These are phyloP conservation scores for Rambutsinella grinnellia DNA, from an alignment of 2,888 invertebrate genomes.

Conservation along the genomic window DNA sequence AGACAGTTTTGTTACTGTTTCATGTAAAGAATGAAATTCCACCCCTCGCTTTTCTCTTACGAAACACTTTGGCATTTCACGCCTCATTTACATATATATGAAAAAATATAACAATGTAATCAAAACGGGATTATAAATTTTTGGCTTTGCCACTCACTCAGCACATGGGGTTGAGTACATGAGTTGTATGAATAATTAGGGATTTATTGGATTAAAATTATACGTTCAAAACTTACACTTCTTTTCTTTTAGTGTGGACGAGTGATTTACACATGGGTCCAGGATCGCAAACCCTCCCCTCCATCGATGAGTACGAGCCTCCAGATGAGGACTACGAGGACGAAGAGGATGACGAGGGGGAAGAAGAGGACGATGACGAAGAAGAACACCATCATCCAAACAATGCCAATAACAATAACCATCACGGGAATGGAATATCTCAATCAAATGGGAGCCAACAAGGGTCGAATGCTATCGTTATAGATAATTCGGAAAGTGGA, in stretches of 20 bases:
- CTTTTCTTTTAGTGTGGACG: conserved; percentile 41
- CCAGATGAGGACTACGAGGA: conserved; percentile 60
- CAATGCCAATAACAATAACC: conserved; percentile 19
- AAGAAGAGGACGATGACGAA: conserved; percentile 32
- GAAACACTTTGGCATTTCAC: too few relatives aligned
- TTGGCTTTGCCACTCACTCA: not conserved
- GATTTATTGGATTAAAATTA: conserved; percentile 12
- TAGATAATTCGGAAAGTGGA: not conserved
- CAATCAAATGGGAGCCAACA: not conserved
- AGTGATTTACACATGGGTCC: conserved; percentile 43
- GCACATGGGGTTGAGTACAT: not conserved
- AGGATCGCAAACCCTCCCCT: conserved; percentile 27
- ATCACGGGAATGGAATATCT: conserved; percentile 9
- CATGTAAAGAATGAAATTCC: too few relatives aligned
- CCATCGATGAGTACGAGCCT: conserved; percentile 62
- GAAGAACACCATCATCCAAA: conserved; percentile 6
- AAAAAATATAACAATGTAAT: conserved; percentile 44
- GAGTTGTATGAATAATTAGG: conserved; percentile 18
- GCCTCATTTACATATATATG: conserved; percentile 50
- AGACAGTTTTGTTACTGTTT: too few relatives aligned
- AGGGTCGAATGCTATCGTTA: conserved; percentile 1
- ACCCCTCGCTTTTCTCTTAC: too few relatives aligned
- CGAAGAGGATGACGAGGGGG: conserved; percentile 55
- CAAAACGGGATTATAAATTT: conserved; percentile 40
- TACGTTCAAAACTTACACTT: not conserved